These are phyloP conservation scores for Pseudotriccus pelzelni DNA, from an alignment of 2,797 vertebrate genomes.

Conservation along the genomic window DNA sequence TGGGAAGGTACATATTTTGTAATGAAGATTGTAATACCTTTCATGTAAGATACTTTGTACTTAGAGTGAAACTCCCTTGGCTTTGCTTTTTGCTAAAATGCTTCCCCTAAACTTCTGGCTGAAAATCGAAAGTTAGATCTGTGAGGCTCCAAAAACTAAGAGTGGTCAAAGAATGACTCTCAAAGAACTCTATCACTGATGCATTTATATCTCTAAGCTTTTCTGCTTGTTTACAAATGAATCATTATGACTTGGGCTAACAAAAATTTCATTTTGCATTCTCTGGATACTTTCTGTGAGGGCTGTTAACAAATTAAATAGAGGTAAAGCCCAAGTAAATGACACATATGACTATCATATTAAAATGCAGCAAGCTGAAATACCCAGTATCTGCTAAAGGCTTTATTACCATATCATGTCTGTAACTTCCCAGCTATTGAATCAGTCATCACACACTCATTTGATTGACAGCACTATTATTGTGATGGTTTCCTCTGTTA, in stretches of 20 bases:
- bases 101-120: neutral
- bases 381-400: neutral
- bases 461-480: neutral
- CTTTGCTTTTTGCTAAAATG: neutral
- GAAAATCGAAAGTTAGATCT: neutral
- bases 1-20: neutral
- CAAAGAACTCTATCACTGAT: neutral
- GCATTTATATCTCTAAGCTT: neutral
- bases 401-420: neutral
- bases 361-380: neutral
- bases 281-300: neutral
- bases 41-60: neutral
- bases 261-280: neutral
- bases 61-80: neutral
- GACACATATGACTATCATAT: neutral
- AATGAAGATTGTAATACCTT: neutral
- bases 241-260: neutral
- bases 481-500: neutral
- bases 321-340: neutral
- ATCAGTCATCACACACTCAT: neutral
- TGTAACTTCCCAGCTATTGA: neutral
- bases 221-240: neutral
- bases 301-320: neutral
- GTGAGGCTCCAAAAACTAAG: neutral
- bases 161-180: neutral